Percentiles rank a stretch among this genome's conserved stretches.
These are phyloP conservation scores for Calephelis virginiensis DNA, from an alignment of 1,140 invertebrate species.

Conservation along the genomic window DNA sequence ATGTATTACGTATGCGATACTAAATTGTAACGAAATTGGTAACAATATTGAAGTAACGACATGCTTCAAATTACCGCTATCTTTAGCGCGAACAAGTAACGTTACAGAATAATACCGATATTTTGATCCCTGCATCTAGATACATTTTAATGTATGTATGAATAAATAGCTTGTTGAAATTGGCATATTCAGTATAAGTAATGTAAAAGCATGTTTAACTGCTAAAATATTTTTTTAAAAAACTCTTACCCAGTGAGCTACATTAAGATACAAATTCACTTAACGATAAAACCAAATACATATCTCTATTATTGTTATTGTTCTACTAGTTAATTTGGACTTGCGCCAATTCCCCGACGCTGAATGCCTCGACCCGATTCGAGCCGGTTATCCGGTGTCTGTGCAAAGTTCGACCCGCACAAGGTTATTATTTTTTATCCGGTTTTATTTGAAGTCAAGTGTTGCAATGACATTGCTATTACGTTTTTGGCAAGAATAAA, in stretches of 20 bases:
- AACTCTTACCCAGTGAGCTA: neutral
- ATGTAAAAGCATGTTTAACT: too few species aligned
- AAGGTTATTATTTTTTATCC: slow-evolving; percentile 9
- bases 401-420: slow-evolving; percentile 15
- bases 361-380: slow-evolving; percentile 26
- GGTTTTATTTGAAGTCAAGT: slow-evolving; percentile 4
- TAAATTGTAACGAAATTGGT: too few species aligned
- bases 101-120: too few species aligned
- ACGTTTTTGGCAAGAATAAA: neutral
- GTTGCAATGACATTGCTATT: slow-evolving; percentile 1
- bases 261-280: slow-evolving; percentile 4
- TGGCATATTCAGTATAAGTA: too few species aligned
- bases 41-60: too few species aligned
- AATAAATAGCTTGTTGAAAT: too few species aligned
- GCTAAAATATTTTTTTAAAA: neutral
- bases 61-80: too few species aligned
- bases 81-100: too few species aligned
- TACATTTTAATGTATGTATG: too few species aligned
- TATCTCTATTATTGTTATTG: slow-evolving; percentile 28
- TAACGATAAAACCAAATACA: slow-evolving; percentile 13
- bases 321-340: slow-evolving; percentile 32
- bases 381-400: slow-evolving; percentile 20
- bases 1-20: too few species aligned
- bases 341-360: slow-evolving; percentile 26
- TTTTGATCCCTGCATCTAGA: too few species aligned